Conservation (phyloP, 2,113 vertebrate species). For the Gallinago paraguaiae region DNA sequence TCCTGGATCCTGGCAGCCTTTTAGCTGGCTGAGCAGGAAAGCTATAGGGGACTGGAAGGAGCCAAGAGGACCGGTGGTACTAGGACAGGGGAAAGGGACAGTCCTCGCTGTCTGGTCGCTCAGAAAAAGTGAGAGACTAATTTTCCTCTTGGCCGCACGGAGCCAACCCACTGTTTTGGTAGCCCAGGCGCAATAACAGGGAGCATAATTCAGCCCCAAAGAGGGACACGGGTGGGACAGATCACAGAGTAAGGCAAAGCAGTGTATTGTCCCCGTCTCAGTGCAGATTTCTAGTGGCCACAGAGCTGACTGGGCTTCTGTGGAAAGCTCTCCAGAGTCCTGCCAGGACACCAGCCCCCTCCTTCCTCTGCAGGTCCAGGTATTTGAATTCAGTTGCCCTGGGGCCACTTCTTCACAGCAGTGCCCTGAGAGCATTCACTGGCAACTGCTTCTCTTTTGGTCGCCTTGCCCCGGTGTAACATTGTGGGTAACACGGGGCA, state of each 20-base stretch:
- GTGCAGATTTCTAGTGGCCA: neutral
- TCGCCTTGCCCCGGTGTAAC: fast-evolving
- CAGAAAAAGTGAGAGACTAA: neutral
- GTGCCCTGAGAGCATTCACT: neutral
- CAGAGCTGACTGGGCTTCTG: neutral
- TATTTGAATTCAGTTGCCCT: neutral
- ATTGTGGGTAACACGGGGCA: neutral
- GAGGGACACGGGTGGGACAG: neutral
- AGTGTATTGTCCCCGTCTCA: fast-evolving
- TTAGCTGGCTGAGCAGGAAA: neutral
- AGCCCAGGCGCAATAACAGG: fast-evolving
- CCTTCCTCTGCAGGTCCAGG: neutral
- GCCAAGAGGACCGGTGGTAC: neutral
- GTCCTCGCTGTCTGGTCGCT: neutral
- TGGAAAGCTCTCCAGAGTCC: neutral
- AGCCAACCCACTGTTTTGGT: neutral
- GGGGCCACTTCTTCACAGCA: neutral
- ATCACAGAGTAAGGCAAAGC: neutral
- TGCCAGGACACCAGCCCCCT: neutral
- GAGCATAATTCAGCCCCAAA: neutral
- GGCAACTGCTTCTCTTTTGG: neutral
- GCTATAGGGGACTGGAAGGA: neutral
- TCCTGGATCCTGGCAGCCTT: neutral
- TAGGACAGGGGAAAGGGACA: neutral
- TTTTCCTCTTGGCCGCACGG: neutral